Base-by-base conservation (phyloP, 2,113 vertebrate genomes). In the Arvicanthis niloticus region DNA sequence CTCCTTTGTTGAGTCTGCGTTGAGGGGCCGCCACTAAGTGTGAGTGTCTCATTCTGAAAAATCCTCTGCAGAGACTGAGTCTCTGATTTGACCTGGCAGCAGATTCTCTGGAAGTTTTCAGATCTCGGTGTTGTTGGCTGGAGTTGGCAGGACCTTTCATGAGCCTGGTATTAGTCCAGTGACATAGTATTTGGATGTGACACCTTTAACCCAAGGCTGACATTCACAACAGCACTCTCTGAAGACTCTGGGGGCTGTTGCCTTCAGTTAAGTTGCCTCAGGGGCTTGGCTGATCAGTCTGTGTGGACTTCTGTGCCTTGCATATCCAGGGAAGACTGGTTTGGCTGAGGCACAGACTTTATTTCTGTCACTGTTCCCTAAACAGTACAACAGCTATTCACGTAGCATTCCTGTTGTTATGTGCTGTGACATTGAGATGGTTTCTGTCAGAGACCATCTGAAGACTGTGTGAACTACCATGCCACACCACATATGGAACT, bases 11-110 rank as follows among this genome's bases (percentile, higher is more conserved):
- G 76, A 45, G 17, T 48, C 19, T 45, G 22, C 68, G 3, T 48
- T 19, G 0, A 19, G 29, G 67, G 37, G 21, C 24, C 12, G 22
- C 26, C 3, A 0, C 17, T 21, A 34, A 42, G 0, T 6, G 4
- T 24, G 12, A 40, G 7, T 16, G 51, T 56, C 16, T 40, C 56
- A 2, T 51, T 85, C 34, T 21, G 26, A 53, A 16, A 67, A 34
- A 8, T n/a, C 17, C 42, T 53, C 48, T 94, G 26, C 75, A 37
- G 45, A 48, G 51, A 89, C 51, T 15, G 37, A 3, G 19, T 48
- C 7, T 75, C 72, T 81, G 56, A 68, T 53, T 60, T 89, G 48
- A 42, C 58, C 24, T 16, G 68, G 62, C 3, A 72, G 21, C 13
- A 22, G 42, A 24, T 26, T 51, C 0, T 0, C 85, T 90, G 75